These are phyloP conservation scores for Drosophila nigrodunni DNA, from an alignment of 1,140 invertebrate genomes.

Conservation along the genomic window DNA sequence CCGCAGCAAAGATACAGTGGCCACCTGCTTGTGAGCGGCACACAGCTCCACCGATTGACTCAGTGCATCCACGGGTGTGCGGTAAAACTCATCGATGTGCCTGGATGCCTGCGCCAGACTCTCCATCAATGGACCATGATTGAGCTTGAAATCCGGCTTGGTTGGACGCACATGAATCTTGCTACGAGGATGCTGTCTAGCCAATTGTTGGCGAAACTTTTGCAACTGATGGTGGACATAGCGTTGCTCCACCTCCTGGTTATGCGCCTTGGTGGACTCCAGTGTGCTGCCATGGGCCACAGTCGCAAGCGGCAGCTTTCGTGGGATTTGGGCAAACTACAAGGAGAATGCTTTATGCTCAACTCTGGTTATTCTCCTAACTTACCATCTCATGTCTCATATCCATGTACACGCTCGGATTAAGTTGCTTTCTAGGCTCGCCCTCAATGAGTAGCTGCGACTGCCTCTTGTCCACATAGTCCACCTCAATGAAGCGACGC, in stretches of 20 bases:
- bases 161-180: conserved; percentile 50
- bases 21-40: conserved; percentile 39
- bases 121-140: conserved; percentile 61
- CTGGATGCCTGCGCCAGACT: conserved; percentile 63
- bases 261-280: conserved; percentile 65
- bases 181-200: conserved; percentile 55
- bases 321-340: conserved; percentile 70
- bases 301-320: conserved; percentile 67
- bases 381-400: conserved; percentile 81
- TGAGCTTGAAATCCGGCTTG: conserved; percentile 69
- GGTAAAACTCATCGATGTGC: conserved; percentile 77
- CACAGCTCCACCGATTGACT: conserved; percentile 45
- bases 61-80: conserved; percentile 67
- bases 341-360: not conserved
- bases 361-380: not conserved
- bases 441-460: conserved; percentile 67
- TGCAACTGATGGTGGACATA: conserved; percentile 75
- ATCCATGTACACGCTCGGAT: conserved; percentile 80
- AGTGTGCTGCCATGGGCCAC: conserved; percentile 59
- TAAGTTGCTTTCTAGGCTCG: conserved; percentile 52
- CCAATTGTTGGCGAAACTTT: conserved; percentile 78
- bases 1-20: conserved; percentile 46
- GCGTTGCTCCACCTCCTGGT: conserved; percentile 75
- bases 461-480: conserved; percentile 66
- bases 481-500: conserved; percentile 71